Evolutionary conservation across 2,888 invertebrate genomes (phyloP).

Genomic region (Torymus tubicola): DNA sequence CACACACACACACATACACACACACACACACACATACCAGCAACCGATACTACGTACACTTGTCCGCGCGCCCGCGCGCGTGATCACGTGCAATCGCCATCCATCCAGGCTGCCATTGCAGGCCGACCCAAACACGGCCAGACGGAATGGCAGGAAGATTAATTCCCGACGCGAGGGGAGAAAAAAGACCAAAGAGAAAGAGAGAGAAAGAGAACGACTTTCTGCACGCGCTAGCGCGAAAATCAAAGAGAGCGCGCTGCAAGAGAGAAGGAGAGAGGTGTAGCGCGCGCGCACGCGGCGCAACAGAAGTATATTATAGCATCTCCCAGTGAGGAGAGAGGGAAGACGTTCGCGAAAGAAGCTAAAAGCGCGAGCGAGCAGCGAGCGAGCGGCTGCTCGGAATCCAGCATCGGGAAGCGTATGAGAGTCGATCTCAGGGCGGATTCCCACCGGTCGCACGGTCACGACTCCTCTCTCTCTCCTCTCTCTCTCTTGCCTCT

Average conservation of each 20-base stretch:
- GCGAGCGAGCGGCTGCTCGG: constrained; percentile 35
- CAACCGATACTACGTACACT: too few species aligned
- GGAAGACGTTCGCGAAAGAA: not conserved
- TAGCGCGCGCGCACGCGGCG: too few species aligned
- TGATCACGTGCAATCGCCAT: too few species aligned
- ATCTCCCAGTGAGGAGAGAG: not conserved
- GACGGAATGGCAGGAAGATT: constrained; percentile 10
- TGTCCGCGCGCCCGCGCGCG: too few species aligned
- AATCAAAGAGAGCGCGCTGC: too few species aligned
- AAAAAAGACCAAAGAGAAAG: constrained; percentile 1
- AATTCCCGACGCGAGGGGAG: not conserved
- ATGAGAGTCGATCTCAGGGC: constrained; percentile 76
- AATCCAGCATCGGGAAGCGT: constrained; percentile 65
- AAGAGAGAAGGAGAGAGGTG: not conserved
- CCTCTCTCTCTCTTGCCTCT: constrained; percentile 14
- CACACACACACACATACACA: too few species aligned
- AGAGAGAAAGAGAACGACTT: constrained; percentile 41
- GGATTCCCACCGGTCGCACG: constrained; percentile 75
- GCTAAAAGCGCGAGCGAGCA: constrained; percentile 24
- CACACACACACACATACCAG: too few species aligned
- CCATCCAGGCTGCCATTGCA: too few species aligned
- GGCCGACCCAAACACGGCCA: too few species aligned
- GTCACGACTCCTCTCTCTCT: constrained; percentile 69
- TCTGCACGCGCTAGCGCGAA: constrained; percentile 8
- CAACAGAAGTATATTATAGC: too few species aligned